Conservation (phyloP, 1,140 invertebrate genomes). For the Atta texana region DNA sequence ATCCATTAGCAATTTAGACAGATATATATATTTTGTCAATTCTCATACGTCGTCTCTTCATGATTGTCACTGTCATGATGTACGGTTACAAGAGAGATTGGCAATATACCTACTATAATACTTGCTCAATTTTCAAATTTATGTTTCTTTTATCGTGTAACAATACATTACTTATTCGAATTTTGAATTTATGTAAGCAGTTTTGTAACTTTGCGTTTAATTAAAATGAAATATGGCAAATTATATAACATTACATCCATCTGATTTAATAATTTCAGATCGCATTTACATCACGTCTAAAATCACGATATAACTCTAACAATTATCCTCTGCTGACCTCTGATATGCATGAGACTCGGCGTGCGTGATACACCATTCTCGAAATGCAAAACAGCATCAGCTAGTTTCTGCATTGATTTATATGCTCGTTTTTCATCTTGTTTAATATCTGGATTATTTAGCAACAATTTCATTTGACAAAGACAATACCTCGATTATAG, state of each 20-base stretch:
- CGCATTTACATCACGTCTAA: background rate
- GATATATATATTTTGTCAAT: background rate
- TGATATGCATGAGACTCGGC: background rate
- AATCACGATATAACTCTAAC: background rate
- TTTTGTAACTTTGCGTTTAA: background rate
- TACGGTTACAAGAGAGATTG: background rate
- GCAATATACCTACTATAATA: background rate
- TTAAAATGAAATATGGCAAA: background rate
- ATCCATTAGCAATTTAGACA: slow-evolving; percentile 62
- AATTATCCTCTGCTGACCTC: background rate
- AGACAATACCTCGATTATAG: background rate
- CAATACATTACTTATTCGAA: background rate
- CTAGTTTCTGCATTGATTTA: slow-evolving; percentile 44
- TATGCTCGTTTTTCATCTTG: slow-evolving; percentile 42
- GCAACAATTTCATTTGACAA: slow-evolving; percentile 1
- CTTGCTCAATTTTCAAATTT: background rate
- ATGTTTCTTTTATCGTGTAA: too few species aligned
- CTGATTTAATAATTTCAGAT: background rate
- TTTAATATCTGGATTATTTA: slow-evolving; percentile 3
- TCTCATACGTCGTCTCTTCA: background rate
- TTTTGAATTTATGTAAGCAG: background rate
- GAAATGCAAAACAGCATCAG: slow-evolving; percentile 32
- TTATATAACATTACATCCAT: background rate
- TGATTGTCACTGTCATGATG: background rate
- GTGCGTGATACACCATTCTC: slow-evolving; percentile 34